A percentile compares a stretch with the other conserved stretches of the same genome.
phyloP scores from a whole-genome alignment of 2,113 vertebrate genomes.

The Lasiurus borealis region DNA sequence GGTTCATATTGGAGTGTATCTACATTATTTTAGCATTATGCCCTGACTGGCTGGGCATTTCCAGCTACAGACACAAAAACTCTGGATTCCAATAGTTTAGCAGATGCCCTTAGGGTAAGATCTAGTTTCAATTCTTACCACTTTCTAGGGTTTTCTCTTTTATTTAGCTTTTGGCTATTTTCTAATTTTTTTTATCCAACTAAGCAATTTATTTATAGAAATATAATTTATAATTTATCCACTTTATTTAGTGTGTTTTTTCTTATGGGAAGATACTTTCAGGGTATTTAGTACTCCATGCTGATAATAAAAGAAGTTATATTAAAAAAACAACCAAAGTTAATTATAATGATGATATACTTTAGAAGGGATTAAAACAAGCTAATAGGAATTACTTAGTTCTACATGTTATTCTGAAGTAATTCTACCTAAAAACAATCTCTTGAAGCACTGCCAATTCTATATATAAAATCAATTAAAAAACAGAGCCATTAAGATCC shows the following conservation, averaged over 20 bases:
- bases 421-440: neutral
- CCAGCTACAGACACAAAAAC: neutral
- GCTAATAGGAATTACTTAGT: neutral
- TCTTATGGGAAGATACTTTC: neutral
- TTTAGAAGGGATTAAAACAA: constrained; percentile 4
- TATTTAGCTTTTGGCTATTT: neutral
- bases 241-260: neutral
- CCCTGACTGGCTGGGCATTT: neutral
- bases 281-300: neutral
- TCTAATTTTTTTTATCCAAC: neutral
- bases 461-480: constrained; percentile 20
- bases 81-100: neutral
- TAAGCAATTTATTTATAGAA: constrained; percentile 31
- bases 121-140: neutral
- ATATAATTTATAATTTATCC: neutral
- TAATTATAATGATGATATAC: neutral
- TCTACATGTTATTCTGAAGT: neutral
- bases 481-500: neutral
- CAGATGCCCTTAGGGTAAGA: neutral
- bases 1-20: neutral
- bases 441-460: neutral
- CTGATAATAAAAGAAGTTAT: neutral
- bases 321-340: neutral
- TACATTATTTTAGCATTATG: neutral
- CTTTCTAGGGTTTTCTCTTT: neutral